Percentiles rank a stretch among this genome's conserved stretches.
phyloP scores from a whole-genome alignment of 2,888 invertebrate genomes.

The Willowsia nigromaculata region DNA sequence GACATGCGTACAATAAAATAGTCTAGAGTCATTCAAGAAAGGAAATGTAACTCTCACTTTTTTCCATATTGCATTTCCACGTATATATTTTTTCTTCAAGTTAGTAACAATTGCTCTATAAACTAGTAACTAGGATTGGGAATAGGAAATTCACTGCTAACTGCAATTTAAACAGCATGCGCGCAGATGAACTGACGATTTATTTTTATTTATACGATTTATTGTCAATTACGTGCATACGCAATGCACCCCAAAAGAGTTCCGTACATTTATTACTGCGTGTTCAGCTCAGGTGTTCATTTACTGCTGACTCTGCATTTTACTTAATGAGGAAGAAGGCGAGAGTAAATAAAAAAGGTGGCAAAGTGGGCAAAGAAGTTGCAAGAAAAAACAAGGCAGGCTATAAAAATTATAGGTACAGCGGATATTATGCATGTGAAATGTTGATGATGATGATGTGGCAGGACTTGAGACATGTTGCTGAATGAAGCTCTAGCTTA shows the following conservation, averaged over 20 bases:
- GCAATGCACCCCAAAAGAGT: neutral
- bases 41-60: conserved; percentile 71
- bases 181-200: conserved; percentile 22
- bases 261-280: conserved; percentile 13
- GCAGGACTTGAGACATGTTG: neutral
- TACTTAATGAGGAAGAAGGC: conserved; percentile 48
- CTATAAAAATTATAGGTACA: neutral
- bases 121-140: neutral
- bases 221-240: conserved; percentile 31
- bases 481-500: neutral
- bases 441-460: neutral
- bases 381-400: neutral
- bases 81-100: conserved; percentile 21
- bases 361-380: neutral
- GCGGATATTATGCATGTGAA: conserved; percentile 44
- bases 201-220: conserved; percentile 22
- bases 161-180: conserved; percentile 15
- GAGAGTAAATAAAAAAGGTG: conserved; percentile 9
- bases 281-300: neutral
- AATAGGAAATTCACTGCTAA: conserved; percentile 36
- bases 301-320: conserved; percentile 11
- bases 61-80: conserved; percentile 69
- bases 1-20: conserved; percentile 60
- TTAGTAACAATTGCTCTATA: neutral
- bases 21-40: conserved; percentile 52